Conservation (phyloP, 2,888 invertebrate genomes). For the Disparrhopalites patrizii region DNA sequence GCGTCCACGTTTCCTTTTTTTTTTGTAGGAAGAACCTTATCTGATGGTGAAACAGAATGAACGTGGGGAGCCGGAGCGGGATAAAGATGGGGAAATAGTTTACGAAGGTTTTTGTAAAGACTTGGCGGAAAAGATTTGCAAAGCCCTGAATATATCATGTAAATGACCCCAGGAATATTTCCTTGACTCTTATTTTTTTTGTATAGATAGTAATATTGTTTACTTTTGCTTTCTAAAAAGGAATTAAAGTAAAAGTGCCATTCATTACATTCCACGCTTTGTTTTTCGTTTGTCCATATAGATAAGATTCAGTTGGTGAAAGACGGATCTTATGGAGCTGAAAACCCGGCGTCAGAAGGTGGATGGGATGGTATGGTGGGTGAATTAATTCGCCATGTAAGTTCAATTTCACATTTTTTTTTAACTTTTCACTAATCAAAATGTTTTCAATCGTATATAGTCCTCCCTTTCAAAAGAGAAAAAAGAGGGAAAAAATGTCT, state of each 20-base stretch:
- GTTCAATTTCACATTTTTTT: slow-evolving; percentile 10
- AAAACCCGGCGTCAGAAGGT: slow-evolving; percentile 69
- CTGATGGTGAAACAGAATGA: slow-evolving; percentile 70
- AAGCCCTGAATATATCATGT: slow-evolving; percentile 79
- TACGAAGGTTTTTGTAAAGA: slow-evolving; percentile 79
- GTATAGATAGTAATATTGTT: neutral
- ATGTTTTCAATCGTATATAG: too few species aligned
- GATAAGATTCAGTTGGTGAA: slow-evolving; percentile 80
- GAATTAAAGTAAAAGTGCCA: too few species aligned
- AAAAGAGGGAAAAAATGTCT: too few species aligned
- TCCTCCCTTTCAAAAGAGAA: too few species aligned
- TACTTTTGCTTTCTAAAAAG: too few species aligned
- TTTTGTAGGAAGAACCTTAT: slow-evolving; percentile 73
- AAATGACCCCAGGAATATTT: too few species aligned
- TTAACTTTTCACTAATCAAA: too few species aligned
- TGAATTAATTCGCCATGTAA: slow-evolving; percentile 47
- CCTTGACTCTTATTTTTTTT: neutral
- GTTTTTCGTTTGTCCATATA: slow-evolving; percentile 51
- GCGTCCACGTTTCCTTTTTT: neutral
- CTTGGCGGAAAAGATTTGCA: slow-evolving; percentile 63
- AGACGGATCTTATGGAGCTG: slow-evolving; percentile 78
- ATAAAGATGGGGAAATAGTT: slow-evolving; percentile 65
- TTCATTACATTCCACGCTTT: neutral
- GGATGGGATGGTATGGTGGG: slow-evolving; percentile 76
- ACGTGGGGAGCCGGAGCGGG: slow-evolving; percentile 60